phyloP scores from a whole-genome alignment of 2,888 invertebrate genomes.

The Orthonychiurus folsomi region DNA sequence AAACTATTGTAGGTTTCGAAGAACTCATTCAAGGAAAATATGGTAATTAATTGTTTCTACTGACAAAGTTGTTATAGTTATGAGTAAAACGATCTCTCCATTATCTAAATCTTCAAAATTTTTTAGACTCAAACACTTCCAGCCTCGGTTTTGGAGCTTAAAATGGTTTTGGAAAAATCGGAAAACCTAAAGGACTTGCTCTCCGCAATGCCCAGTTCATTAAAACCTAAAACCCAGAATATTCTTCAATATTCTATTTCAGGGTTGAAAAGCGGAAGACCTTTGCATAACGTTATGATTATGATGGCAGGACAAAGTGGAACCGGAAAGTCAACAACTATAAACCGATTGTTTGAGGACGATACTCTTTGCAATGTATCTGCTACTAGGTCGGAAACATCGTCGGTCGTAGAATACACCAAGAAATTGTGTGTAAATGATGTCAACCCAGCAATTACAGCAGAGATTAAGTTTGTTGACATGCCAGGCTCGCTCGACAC shows the following conservation, averaged over 20 bases:
- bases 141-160: too few species aligned
- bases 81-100: too few species aligned
- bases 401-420: not conserved
- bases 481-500: not conserved
- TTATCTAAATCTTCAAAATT: too few species aligned
- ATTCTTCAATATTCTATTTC: slow-evolving; percentile 4
- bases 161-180: too few species aligned
- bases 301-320: slow-evolving; percentile 8
- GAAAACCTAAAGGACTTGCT: too few species aligned
- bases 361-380: not conserved
- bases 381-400: not conserved
- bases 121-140: too few species aligned
- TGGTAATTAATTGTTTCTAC: too few species aligned
- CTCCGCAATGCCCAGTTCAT: too few species aligned
- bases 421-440: not conserved
- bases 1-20: too few species aligned
- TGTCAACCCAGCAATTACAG: slow-evolving; percentile 4
- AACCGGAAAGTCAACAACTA: slow-evolving; percentile 6
- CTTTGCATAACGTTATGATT: not conserved
- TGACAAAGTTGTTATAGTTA: too few species aligned
- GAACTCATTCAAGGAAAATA: too few species aligned
- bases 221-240: not conserved
- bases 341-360: slow-evolving; percentile 11
- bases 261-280: not conserved
- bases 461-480: not conserved